A percentile compares a stretch with the other conserved stretches of the same genome.
phyloP scores from a whole-genome alignment of 2,113 vertebrate species.

The Steatornis caripensis region DNA sequence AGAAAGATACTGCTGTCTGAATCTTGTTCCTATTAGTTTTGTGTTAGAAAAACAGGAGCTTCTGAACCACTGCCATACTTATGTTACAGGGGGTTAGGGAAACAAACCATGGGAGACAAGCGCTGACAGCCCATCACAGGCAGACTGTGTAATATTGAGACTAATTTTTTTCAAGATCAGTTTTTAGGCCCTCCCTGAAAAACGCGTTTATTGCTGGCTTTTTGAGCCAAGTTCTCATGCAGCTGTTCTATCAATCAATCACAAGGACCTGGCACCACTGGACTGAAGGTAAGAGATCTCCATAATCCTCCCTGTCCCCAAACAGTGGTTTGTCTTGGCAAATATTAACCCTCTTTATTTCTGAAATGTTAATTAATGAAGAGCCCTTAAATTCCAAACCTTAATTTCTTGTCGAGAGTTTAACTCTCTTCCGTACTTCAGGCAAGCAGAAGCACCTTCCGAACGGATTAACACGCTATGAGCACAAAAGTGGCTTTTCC shows the following conservation, averaged over 20 bases:
- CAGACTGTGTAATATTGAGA: not conserved
- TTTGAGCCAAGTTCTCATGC: not conserved
- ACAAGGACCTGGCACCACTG: not conserved
- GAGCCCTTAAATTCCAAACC: not conserved
- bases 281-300: not conserved
- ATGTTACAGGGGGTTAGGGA: fast-evolving
- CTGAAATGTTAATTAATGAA: not conserved
- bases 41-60: not conserved
- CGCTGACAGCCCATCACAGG: not conserved
- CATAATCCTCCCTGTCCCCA: not conserved
- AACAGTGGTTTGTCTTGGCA: not conserved
- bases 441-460: not conserved
- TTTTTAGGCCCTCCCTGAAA: no score
- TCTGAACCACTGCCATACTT: not conserved
- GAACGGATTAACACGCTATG: not conserved
- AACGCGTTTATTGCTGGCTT: not conserved
- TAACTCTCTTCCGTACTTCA: not conserved
- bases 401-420: not conserved
- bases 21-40: not conserved
- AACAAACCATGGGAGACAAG: not conserved
- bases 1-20: not conserved
- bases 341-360: not conserved
- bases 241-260: not conserved
- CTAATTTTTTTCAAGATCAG: not conserved
- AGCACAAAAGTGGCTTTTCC: not conserved